Conservation (phyloP, 1,140 invertebrate species). For the Tetramorium alpestre region DNA sequence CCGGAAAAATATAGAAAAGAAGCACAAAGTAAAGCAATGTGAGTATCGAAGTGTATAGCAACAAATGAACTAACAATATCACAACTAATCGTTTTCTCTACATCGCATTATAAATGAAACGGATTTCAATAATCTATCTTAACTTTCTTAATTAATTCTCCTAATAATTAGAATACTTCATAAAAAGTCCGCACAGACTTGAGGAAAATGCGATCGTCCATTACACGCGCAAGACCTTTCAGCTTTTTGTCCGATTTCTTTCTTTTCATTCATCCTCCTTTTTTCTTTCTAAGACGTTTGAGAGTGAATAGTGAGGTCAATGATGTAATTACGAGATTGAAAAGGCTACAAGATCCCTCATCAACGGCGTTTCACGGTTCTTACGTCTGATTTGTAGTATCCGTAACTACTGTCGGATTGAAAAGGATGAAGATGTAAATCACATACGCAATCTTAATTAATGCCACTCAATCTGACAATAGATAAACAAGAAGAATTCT, state of each 20-base stretch:
- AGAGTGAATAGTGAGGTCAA: conserved; percentile 42
- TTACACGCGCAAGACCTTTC: conserved; percentile 35
- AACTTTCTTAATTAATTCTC: conserved; percentile 16
- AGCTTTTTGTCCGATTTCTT: conserved; percentile 42
- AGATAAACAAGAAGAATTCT: background rate
- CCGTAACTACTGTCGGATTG: background rate
- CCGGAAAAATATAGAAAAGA: background rate
- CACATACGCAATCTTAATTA: background rate
- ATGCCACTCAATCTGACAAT: background rate
- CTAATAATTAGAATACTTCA: conserved; percentile 25
- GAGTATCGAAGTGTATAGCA: background rate
- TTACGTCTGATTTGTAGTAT: conserved; percentile 37
- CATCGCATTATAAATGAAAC: background rate
- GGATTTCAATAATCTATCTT: background rate
- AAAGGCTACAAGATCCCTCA: conserved; percentile 33
- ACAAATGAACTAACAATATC: background rate
- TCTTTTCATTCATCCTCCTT: conserved; percentile 21
- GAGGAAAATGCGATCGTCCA: conserved; percentile 24
- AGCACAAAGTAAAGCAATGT: background rate
- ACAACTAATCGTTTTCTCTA: background rate
- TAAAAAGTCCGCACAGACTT: background rate
- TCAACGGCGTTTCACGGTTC: background rate
- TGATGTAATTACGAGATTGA: conserved; percentile 51
- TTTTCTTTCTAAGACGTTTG: conserved; percentile 31
- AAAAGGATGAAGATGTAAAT: background rate